These are phyloP conservation scores for Pseudolaguvia tuberculata DNA, from an alignment of 2,113 vertebrate species.

Conservation along the genomic window DNA sequence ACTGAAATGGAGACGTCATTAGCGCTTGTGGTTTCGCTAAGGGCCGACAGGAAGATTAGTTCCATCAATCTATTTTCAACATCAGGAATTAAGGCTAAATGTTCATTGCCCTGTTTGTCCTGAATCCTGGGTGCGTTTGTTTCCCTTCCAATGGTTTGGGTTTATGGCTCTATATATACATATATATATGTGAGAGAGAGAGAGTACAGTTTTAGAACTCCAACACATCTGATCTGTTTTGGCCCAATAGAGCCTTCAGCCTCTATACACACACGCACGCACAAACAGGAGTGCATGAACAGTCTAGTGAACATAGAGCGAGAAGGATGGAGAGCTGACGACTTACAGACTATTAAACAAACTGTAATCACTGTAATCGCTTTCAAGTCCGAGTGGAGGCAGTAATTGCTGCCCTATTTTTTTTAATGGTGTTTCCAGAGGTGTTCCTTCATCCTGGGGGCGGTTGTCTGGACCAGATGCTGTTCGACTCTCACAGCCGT, in stretches of 20 bases:
- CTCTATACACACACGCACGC: slow-evolving; percentile 38
- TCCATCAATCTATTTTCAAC: slow-evolving; percentile 24
- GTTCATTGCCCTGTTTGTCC: neutral
- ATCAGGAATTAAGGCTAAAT: neutral
- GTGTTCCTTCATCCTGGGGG: slow-evolving; percentile 7
- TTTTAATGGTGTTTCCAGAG: neutral
- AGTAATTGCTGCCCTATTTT: neutral
- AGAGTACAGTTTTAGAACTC: neutral
- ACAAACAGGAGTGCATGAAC: neutral
- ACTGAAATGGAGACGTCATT: slow-evolving; percentile 14
- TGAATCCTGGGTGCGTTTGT: neutral
- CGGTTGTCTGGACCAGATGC: slow-evolving; percentile 30
- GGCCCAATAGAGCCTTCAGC: slow-evolving; percentile 40
- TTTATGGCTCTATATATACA: too few species aligned
- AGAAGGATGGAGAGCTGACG: slow-evolving; percentile 24
- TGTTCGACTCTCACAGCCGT: slow-evolving; percentile 31
- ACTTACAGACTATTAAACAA: slow-evolving; percentile 30
- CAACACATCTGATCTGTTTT: neutral
- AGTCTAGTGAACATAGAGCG: slow-evolving; percentile 23
- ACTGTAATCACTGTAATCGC: slow-evolving; percentile 9
- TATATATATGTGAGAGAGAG: too few species aligned
- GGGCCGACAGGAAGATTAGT: neutral
- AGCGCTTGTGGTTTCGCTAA: neutral
- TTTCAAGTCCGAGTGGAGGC: slow-evolving; percentile 21
- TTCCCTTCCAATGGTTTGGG: neutral